These are phyloP conservation scores for Spheniscus humboldti DNA, from an alignment of 2,797 vertebrate genomes.

Conservation along the genomic window DNA sequence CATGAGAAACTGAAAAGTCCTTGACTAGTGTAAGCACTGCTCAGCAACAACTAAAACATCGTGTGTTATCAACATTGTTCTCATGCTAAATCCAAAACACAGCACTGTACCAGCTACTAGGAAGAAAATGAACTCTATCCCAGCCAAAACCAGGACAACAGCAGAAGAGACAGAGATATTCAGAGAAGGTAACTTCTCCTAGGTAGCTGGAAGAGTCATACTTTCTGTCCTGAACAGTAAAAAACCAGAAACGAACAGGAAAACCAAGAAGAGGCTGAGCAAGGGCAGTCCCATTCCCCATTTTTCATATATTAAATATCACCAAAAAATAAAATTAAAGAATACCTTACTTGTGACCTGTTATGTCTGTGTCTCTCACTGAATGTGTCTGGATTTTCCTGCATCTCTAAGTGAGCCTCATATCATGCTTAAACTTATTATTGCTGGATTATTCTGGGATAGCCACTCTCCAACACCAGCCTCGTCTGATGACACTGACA, in stretches of 20 bases:
- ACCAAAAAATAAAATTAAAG: not conserved
- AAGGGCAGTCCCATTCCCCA: not conserved
- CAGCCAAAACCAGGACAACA: not conserved
- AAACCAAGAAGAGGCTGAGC: not conserved
- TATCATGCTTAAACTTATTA: not conserved
- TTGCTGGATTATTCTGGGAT: not conserved
- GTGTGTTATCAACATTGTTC: too few relatives aligned
- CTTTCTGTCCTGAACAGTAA: not conserved
- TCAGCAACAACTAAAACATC: too few relatives aligned
- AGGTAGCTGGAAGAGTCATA: not conserved
- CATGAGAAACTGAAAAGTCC: too few relatives aligned
- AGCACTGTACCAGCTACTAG: too few relatives aligned
- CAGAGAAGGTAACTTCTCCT: not conserved
- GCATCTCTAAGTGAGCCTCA: not conserved
- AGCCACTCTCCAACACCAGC: not conserved
- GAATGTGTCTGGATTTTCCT: not conserved
- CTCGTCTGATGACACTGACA: not conserved
- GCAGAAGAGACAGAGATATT: not conserved
- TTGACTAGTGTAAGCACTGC: too few relatives aligned
- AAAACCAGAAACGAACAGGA: not conserved
- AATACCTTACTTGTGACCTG: not conserved
- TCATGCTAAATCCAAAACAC: too few relatives aligned
- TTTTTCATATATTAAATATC: not conserved
- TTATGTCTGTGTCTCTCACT: not conserved
- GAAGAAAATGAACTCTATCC: too few relatives aligned